Conservation (phyloP, 2,113 vertebrate genomes). For the Entosphenus tridentatus region DNA sequence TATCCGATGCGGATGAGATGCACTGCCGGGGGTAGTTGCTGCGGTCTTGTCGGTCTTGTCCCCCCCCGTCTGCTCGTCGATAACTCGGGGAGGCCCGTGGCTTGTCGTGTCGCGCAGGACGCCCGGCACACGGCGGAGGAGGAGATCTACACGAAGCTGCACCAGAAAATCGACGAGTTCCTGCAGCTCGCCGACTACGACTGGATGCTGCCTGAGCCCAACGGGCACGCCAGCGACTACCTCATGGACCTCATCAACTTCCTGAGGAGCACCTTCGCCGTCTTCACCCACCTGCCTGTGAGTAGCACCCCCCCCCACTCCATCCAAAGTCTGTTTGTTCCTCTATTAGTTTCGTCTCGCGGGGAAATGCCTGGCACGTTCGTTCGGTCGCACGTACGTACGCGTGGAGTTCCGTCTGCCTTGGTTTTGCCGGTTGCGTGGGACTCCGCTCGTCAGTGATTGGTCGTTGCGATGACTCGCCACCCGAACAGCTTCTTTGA, state of each 20-base stretch:
- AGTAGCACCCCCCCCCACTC: conserved; percentile 17
- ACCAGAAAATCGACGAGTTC: conserved; percentile 95
- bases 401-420: too few relatives aligned
- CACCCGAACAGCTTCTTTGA: too few relatives aligned
- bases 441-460: too few relatives aligned
- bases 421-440: too few relatives aligned
- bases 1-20: neutral
- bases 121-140: conserved; percentile 77
- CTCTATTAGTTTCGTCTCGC: too few relatives aligned
- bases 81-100: neutral
- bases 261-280: conserved; percentile 70
- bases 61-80: too few relatives aligned
- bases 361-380: too few relatives aligned
- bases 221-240: conserved; percentile 50
- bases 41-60: fast-evolving
- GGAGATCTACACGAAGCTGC: conserved; percentile 92
- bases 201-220: conserved; percentile 42
- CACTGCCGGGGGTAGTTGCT: neutral
- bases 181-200: conserved; percentile 84
- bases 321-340: too few relatives aligned
- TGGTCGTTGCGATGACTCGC: too few relatives aligned
- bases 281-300: conserved; percentile 88
- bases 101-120: conserved; percentile 29
- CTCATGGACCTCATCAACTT: conserved; percentile 75
- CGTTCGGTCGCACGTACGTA: too few relatives aligned